A percentile compares a stretch with the other conserved stretches of the same genome.
phyloP scores from a whole-genome alignment of 1,140 invertebrate genomes.

The Chionoecetes opilio region DNA sequence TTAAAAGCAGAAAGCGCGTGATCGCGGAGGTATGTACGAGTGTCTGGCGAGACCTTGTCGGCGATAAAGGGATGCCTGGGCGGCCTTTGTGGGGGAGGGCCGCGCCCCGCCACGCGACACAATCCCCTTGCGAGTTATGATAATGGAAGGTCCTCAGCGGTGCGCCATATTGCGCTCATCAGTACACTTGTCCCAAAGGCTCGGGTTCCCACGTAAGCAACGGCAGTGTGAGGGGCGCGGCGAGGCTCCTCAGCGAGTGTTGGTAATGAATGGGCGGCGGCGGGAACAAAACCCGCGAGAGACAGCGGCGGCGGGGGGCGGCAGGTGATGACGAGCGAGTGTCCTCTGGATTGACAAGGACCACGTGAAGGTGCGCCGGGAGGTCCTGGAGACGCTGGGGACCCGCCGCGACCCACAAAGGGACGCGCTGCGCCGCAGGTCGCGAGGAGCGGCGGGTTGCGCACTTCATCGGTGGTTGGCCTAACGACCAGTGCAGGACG shows the following conservation, averaged over 20 bases:
- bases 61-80: neutral
- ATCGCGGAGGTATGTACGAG: too few species aligned
- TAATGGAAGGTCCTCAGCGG: constrained; percentile 22
- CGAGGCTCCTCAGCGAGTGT: constrained; percentile 11
- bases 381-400: neutral
- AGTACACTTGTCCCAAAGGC: constrained; percentile 39
- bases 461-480: constrained; percentile 70
- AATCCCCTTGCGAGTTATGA: neutral
- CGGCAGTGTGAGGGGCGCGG: constrained; percentile 8
- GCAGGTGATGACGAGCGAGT: constrained; percentile 55
- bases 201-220: constrained; percentile 51
- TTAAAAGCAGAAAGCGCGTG: too few species aligned
- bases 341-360: constrained; percentile 58
- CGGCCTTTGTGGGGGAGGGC: constrained; percentile 19
- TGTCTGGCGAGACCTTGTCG: neutral
- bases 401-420: constrained; percentile 57
- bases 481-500: constrained; percentile 45
- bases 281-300: neutral
- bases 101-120: neutral
- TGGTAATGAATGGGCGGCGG: constrained; percentile 41
- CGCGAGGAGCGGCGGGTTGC: constrained; percentile 36
- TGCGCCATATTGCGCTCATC: neutral
- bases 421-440: constrained; percentile 57
- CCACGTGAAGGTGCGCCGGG: constrained; percentile 40
- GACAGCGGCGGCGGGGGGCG: neutral